A percentile compares a stretch with the other conserved stretches of the same genome.
Evolutionary conservation across 2,888 invertebrate species (phyloP).

Genomic region (Harpalus rubripes): DNA sequence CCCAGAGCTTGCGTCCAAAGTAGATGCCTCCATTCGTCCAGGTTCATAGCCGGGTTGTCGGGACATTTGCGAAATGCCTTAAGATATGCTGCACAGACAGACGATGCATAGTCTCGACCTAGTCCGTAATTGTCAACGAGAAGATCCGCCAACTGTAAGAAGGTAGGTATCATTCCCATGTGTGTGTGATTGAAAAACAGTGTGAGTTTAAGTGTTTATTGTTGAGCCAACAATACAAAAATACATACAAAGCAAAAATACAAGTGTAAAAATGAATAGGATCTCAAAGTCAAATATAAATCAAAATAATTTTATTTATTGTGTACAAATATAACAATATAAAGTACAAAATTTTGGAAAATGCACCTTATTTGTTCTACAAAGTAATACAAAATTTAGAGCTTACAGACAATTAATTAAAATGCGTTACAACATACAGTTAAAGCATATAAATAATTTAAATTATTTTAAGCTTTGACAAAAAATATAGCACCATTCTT

Average conservation of each 20-base stretch:
- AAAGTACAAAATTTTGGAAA: slow-evolving; percentile 45
- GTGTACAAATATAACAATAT: slow-evolving; percentile 35
- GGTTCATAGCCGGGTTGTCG: slow-evolving; percentile 85
- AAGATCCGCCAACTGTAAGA: slow-evolving; percentile 78
- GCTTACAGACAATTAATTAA: slow-evolving; percentile 9
- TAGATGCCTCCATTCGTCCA: slow-evolving; percentile 88
- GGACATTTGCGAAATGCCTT: slow-evolving; percentile 89
- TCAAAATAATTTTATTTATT: slow-evolving; percentile 23
- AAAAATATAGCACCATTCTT: slow-evolving; percentile 16
- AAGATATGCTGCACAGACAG: slow-evolving; percentile 85
- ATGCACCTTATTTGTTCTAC: not conserved
- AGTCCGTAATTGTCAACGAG: slow-evolving; percentile 84
- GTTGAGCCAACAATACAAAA: slow-evolving; percentile 67
- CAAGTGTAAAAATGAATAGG: slow-evolving; percentile 28
- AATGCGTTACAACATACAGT: slow-evolving; percentile 15
- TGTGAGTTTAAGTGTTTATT: slow-evolving; percentile 70
- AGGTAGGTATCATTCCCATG: slow-evolving; percentile 9
- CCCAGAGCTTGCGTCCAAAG: slow-evolving; percentile 90
- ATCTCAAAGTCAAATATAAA: not conserved
- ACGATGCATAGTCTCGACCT: slow-evolving; percentile 82
- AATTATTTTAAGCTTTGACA: slow-evolving; percentile 54
- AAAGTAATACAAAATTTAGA: slow-evolving; percentile 25
- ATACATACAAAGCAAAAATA: slow-evolving; percentile 62
- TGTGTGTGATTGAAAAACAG: slow-evolving; percentile 68
- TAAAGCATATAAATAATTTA: slow-evolving; percentile 12